These are phyloP conservation scores for Callopanchax toddi DNA, from an alignment of 2,113 vertebrate genomes.

Conservation along the genomic window DNA sequence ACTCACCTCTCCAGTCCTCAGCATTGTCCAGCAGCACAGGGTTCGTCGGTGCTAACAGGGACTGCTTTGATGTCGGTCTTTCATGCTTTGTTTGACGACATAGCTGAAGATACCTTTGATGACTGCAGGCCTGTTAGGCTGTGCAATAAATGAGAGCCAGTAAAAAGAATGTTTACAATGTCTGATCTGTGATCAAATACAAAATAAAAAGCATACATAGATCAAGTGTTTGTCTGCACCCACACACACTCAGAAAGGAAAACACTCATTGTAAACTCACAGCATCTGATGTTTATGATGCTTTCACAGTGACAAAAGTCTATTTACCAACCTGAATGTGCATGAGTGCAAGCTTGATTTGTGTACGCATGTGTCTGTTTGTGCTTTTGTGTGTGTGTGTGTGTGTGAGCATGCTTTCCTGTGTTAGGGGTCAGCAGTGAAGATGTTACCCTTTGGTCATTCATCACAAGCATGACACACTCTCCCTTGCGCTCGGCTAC, in stretches of 20 bases:
- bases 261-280: constrained; percentile 27
- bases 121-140: constrained; percentile 51
- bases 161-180: constrained; percentile 42
- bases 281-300: constrained; percentile 30
- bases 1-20: constrained; percentile 54
- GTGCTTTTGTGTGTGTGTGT: constrained; percentile 34
- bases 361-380: constrained; percentile 21
- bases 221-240: constrained; percentile 38
- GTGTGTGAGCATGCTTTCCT: constrained; percentile 46
- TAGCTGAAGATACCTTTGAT: constrained; percentile 65
- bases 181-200: constrained; percentile 57
- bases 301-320: constrained; percentile 19
- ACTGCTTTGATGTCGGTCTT: constrained; percentile 64
- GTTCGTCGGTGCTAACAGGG: constrained; percentile 39
- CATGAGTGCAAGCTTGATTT: constrained; percentile 50
- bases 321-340: constrained; percentile 53
- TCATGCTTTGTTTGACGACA: constrained; percentile 64
- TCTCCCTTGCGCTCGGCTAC: constrained; percentile 74
- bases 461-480: constrained; percentile 80
- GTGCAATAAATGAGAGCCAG: constrained; percentile 48
- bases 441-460: constrained; percentile 81
- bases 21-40: constrained; percentile 43
- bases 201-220: constrained; percentile 26
- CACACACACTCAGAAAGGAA: constrained; percentile 29
- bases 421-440: constrained; percentile 81